phyloP scores from a whole-genome alignment of 2,797 vertebrate genomes.

The Enteromius trimaculatus region DNA sequence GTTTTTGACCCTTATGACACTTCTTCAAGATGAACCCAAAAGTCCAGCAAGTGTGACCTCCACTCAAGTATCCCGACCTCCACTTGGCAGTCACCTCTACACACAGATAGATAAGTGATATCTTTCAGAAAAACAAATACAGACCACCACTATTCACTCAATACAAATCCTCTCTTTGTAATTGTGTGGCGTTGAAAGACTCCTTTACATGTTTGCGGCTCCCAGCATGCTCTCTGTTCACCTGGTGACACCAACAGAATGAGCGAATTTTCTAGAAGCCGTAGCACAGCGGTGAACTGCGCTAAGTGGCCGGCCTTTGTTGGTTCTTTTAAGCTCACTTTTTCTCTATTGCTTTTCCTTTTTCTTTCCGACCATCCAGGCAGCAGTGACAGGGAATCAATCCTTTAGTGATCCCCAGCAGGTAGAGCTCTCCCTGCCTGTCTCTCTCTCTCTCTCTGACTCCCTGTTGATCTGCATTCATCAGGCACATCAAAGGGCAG shows the following conservation, averaged over 20 bases:
- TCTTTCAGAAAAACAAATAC: conserved; percentile 30
- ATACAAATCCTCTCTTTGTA: conserved; percentile 43
- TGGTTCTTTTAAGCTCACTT: conserved; percentile 48
- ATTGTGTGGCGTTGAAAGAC: conserved; percentile 34
- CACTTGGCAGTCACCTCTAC: background rate
- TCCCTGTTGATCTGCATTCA: conserved; percentile 58
- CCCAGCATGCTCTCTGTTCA: conserved; percentile 49
- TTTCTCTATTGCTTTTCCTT: conserved; percentile 34
- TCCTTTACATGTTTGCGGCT: conserved; percentile 43
- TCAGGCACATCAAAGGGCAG: conserved; percentile 70
- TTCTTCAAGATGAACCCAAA: background rate
- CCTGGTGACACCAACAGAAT: conserved; percentile 50
- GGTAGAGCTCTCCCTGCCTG: conserved; percentile 43
- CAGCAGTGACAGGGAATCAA: conserved; percentile 54
- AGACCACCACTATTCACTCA: conserved; percentile 26
- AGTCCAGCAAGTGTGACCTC: conserved; percentile 6
- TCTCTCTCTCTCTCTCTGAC: conserved; percentile 58
- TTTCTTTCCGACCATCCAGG: conserved; percentile 52
- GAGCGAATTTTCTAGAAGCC: conserved; percentile 50
- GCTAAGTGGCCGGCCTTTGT: conserved; percentile 57
- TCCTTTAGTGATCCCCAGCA: conserved; percentile 58
- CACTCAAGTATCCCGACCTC: conserved; percentile 1
- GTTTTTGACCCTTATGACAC: background rate
- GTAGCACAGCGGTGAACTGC: conserved; percentile 55
- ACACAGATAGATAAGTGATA: conserved; percentile 29